phyloP scores from a whole-genome alignment of 1,140 invertebrate genomes.

The Tetramorium simillimum region DNA sequence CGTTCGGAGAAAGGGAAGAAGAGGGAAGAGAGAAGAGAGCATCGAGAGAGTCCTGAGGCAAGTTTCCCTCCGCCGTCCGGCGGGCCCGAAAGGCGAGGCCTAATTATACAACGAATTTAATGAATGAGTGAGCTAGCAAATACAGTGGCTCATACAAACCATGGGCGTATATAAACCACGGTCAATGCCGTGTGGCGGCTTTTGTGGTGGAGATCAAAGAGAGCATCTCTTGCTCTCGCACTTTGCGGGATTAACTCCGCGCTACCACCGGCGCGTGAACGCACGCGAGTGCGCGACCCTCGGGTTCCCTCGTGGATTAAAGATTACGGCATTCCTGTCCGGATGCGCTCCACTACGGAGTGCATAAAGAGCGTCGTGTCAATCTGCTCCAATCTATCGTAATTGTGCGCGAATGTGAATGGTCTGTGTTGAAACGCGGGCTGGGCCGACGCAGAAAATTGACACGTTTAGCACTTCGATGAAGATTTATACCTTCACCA shows the following conservation, averaged over 20 bases:
- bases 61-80: constrained; percentile 27
- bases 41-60: background rate
- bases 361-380: background rate
- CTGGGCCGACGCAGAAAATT: background rate
- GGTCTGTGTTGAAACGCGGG: background rate
- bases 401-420: constrained; percentile 1
- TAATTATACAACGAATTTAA: constrained; percentile 86
- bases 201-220: constrained; percentile 83
- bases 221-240: constrained; percentile 73
- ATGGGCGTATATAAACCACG: constrained; percentile 84
- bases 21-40: background rate
- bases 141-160: constrained; percentile 81
- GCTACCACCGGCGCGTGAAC: constrained; percentile 64
- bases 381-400: background rate
- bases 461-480: background rate
- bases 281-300: constrained; percentile 48
- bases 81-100: constrained; percentile 73
- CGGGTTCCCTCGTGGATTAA: constrained; percentile 57
- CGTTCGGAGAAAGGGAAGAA: no score
- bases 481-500: no score
- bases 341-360: background rate
- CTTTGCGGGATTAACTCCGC: constrained; percentile 68
- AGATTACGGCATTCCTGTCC: constrained; percentile 55
- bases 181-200: constrained; percentile 85
- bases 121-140: constrained; percentile 85